Base-by-base conservation (phyloP, 2,797 vertebrate species). In the Cryptoprocta ferox region DNA sequence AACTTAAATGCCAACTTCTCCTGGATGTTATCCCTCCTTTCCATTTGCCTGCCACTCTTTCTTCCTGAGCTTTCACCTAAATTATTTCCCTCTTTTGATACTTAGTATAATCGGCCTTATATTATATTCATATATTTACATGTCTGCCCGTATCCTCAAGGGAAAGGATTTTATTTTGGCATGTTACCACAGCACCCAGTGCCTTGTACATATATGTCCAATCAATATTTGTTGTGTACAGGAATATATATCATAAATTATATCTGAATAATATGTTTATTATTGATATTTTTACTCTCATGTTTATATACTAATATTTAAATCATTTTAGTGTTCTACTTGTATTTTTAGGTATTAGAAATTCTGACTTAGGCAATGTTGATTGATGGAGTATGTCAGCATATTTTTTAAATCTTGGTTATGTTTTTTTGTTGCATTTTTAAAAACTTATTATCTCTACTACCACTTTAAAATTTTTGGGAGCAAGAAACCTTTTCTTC, bases 271-370 rank as follows among this genome's bases (percentile, higher is more conserved):
- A 39, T 3, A 26, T 81, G 19, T 10, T 88, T 90, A 56, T 63
- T 73, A 68, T 48, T 94, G 21, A 18, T 92, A 95, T 75, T 94
- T 83, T 81, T 68, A 63, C 9, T 32, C 19, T 7, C 42, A 48
- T 93, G 7, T 89, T 90, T 91, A 61, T 81, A 76, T 91, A 85
- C 15, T 93, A 93, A 88, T 71, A 81, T 91, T 96, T 80, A 84
- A 96, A 30, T 11, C 4, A 82, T 95, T 88, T 92, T 61, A 16
- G 37, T 59, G 75, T 61, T 89, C 42, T 92, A 37, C 28, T 50
- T 78, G 26, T 83, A 56, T 50, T 85, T 95, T 94, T 96, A 96
- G 65, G n/a, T 91, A 6, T 91, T 91, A 92, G n/a, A 80, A 94
- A 86, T 94, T 89, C 37, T 86, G 16, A 50, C 19, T 71, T 95